Base-by-base conservation (phyloP, 2,888 invertebrate species). In the Callyntrura sp. region DNA sequence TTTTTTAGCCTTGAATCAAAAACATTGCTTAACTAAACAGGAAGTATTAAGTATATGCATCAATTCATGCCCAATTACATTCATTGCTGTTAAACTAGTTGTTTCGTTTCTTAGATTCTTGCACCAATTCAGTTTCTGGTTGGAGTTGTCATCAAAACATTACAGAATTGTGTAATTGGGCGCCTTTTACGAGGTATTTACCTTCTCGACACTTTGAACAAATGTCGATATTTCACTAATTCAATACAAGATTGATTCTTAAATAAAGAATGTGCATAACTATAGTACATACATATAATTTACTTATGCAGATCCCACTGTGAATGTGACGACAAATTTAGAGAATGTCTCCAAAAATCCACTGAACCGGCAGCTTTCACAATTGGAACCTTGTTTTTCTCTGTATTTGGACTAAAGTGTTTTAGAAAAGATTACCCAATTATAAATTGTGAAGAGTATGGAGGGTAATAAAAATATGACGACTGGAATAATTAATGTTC, bases 381-480 rank as follows among this genome's bases (percentile, higher is more conserved):
- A 0, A 95, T 97, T 86, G 97, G 97, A n/a, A 96, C 96, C 23
- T 95, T 97, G 45, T 97, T 96, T 94, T 97, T 97, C 95, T 97
- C 97, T 94, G 96, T 97, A 55, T 96, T 97, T 12, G 96, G 96
- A 93, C 96, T 97, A 28, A 96, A 96, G 88, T 97, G 97, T 93
- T 97, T 97, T 94, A 96, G 96, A 93, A 96, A 96, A 93, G 93
- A 93, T 45, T 92, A 92, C 89, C 93, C 93, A n/a, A 91, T 93
- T 43, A 89, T 91, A 14, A 45, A 81, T 17, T 93, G 93, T 85
- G 51, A 70, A 6, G 91, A 92, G 55, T 93, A 91, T 73, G 93
- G 92, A 82, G 93, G 93, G 93, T 93, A 88, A 35, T 4, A 90
- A 28, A n/a, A n/a, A n/a, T n/a, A n/a, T n/a, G n/a, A n/a, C n/a